Base-by-base conservation (phyloP, 2,888 invertebrate genomes). In the Amblyjoppa proteus region DNA sequence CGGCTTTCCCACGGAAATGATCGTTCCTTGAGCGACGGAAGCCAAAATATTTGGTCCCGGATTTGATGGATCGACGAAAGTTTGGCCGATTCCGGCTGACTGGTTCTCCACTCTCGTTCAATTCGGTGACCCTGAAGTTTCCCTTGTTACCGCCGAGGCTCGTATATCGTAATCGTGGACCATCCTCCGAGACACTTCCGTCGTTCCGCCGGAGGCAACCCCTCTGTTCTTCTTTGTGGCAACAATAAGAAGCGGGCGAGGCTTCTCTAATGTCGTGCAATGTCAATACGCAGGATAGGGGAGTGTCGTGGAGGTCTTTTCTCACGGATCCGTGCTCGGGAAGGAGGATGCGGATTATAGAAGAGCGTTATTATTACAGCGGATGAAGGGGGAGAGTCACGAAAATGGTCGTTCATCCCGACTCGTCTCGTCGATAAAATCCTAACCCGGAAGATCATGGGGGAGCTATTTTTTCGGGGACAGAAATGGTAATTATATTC, bases 261-360 rank as follows among this genome's bases (percentile, higher is more conserved):
- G 56, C 20, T 74, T 58, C 81, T 78, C 64, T 34, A 51, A 68
- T 76, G 68, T 76, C 53, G 13, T 49, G 38, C 64, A n/a, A 71
- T 71, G 79, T 69, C 53, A 64, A 53, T 51, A 70, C 61, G 34
- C 61, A n/a, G 6, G 31, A 38, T 64, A 41, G 81, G 78, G 74
- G 64, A 78, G 75, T 75, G 64, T 71, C 70, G 45, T 51, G 68
- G 61, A n/a, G 69, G 20, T 34, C 34, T 77, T 85, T 79, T 85
- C 85, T 73, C 85, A 83, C 83, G 85, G 53, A 69, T 45, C 45
- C 71, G 58, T 69, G 34, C 38, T 70, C 56, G 45, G 73, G 34
- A 80, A 70, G 34, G 82, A 83, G 83, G 83, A 73, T 81, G 25
- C 41, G 85, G 83, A 77, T 85, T 83, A 83, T 61, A 13, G 13